A percentile compares a stretch with the other conserved stretches of the same genome.
Conservation (phyloP, 1,140 invertebrate genomes). For the Ooceraea biroi region DNA sequence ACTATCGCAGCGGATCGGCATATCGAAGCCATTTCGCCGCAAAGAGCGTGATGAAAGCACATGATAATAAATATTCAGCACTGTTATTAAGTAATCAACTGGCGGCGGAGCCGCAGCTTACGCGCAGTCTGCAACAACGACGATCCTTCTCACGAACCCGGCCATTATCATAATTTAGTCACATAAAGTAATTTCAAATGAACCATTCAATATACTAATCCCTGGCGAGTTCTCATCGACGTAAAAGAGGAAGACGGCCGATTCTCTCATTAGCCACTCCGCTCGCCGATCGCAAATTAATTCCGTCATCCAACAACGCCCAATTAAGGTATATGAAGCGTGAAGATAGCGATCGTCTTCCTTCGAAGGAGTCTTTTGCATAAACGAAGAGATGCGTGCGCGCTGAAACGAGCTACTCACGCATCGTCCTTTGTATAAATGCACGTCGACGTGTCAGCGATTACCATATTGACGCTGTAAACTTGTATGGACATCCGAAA, state of each 20-base stretch:
- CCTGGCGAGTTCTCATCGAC: conserved; percentile 19
- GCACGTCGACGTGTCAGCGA: conserved; percentile 47
- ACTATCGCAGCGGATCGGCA: neutral
- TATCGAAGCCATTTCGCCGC: neutral
- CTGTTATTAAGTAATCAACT: conserved; percentile 54
- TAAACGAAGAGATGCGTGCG: conserved; percentile 40
- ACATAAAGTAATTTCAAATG: conserved; percentile 37
- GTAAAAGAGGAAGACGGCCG: conserved; percentile 24
- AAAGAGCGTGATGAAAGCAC: conserved; percentile 10
- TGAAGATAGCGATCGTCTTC: conserved; percentile 76
- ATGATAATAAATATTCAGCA: conserved; percentile 50
- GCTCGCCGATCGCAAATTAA: conserved; percentile 80
- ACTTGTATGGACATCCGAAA: neutral
- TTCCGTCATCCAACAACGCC: conserved; percentile 78
- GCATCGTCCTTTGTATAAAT: conserved; percentile 7
- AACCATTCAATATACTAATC: conserved; percentile 54
- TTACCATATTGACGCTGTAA: conserved; percentile 9
- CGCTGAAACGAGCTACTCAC: conserved; percentile 1
- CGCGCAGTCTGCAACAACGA: neutral
- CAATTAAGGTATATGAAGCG: conserved; percentile 81
- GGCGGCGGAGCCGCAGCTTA: neutral
- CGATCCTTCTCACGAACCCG: conserved; percentile 22
- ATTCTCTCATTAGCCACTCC: conserved; percentile 69
- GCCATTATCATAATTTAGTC: conserved; percentile 60
- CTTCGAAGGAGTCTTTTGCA: conserved; percentile 52